Conservation (phyloP, 2,113 vertebrate genomes). For the Mustelus asterias region DNA sequence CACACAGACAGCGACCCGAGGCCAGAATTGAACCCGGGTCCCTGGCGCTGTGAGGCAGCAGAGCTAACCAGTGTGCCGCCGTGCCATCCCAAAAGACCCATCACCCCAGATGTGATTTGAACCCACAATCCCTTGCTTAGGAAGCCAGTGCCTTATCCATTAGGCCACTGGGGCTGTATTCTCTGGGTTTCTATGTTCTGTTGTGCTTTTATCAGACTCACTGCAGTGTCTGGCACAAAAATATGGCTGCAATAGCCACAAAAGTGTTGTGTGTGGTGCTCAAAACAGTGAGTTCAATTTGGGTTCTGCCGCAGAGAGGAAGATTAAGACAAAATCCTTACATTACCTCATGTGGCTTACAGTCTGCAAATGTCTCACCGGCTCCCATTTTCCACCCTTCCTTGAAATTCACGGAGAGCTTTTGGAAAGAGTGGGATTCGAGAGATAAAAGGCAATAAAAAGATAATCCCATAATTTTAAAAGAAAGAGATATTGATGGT, state of each 20-base stretch:
- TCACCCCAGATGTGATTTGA: not conserved
- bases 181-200: too few species aligned
- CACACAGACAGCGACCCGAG: too few species aligned
- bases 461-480: not conserved
- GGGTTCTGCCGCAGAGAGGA: not conserved
- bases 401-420: not conserved
- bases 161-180: not conserved
- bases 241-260: not conserved
- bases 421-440: not conserved
- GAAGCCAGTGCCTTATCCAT: conserved; percentile 27
- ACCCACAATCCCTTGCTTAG: conserved; percentile 24
- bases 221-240: not conserved
- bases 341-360: not conserved
- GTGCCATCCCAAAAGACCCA: too few species aligned
- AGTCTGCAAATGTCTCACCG: not conserved
- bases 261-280: not conserved
- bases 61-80: too few species aligned
- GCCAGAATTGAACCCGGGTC: too few species aligned
- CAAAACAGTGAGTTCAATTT: not conserved
- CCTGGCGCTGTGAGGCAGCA: too few species aligned
- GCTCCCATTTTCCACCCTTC: not conserved
- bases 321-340: not conserved
- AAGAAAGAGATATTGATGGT: conserved; percentile 21
- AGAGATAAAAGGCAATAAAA: conserved; percentile 14
- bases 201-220: not conserved